Percentiles rank a stretch among this genome's conserved stretches.
phyloP scores from a whole-genome alignment of 2,797 vertebrate genomes.

The Pogoniulus pusillus region DNA sequence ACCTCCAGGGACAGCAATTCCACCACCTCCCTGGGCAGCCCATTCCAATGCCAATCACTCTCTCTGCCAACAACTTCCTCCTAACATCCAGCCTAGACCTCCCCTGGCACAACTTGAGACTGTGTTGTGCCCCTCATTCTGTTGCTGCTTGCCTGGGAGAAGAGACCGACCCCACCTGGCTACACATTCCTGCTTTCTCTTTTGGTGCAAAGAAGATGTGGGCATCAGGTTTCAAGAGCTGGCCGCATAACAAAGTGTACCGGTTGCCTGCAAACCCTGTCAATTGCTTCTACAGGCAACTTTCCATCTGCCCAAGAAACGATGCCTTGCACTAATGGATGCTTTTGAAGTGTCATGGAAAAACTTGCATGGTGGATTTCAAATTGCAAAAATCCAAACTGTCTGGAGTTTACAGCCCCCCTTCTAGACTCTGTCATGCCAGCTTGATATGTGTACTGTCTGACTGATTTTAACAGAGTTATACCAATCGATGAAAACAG shows the following conservation, averaged over 20 bases:
- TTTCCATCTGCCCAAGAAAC: slow-evolving; percentile 7
- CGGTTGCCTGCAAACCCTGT: background rate
- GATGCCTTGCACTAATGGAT: background rate
- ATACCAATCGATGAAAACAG: background rate
- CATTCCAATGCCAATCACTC: too few relatives aligned
- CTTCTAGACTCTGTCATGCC: background rate
- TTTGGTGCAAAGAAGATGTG: background rate
- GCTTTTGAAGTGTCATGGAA: background rate
- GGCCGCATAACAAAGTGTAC: fast-evolving
- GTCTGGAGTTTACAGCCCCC: background rate
- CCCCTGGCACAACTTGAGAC: too few relatives aligned
- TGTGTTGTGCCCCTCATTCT: too few relatives aligned
- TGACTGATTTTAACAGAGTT: background rate
- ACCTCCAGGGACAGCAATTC: too few relatives aligned
- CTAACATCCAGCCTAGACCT: too few relatives aligned
- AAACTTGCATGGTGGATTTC: background rate
- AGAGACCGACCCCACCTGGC: too few relatives aligned
- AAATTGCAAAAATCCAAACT: slow-evolving; percentile 17
- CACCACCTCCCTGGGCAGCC: too few relatives aligned
- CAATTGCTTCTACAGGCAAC: background rate
- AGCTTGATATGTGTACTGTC: background rate
- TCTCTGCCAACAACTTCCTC: too few relatives aligned
- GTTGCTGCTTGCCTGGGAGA: too few relatives aligned
- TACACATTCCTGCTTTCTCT: background rate
- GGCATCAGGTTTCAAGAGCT: background rate